Evolutionary conservation across 2,113 vertebrate genomes (phyloP).

Genomic region (Corydoras sp.): DNA sequence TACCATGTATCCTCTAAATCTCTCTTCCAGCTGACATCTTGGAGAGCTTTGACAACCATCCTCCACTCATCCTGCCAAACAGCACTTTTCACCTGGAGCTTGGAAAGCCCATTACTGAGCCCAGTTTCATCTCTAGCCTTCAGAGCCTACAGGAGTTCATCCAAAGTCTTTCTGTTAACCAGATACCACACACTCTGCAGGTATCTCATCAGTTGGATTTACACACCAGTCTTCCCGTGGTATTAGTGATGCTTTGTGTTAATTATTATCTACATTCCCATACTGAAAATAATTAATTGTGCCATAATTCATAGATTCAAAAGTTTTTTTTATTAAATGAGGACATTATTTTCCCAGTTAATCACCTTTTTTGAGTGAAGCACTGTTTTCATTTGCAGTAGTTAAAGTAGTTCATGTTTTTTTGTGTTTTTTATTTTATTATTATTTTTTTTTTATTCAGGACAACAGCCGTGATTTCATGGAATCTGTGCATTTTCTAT

Average conservation of each 20-base stretch:
- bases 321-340: too few species aligned
- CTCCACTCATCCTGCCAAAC: constrained; percentile 69
- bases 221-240: background rate
- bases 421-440: too few species aligned
- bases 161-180: constrained; percentile 18
- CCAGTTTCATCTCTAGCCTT: constrained; percentile 55
- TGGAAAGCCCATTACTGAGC: constrained; percentile 54
- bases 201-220: constrained; percentile 33
- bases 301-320: too few species aligned
- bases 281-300: too few species aligned
- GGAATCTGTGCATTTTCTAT: constrained; percentile 32
- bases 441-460: constrained; percentile 6
- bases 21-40: constrained; percentile 62
- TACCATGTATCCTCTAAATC: background rate
- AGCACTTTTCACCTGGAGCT: constrained; percentile 64
- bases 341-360: too few species aligned
- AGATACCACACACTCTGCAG: constrained; percentile 37
- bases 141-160: constrained; percentile 53
- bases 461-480: constrained; percentile 5
- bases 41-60: constrained; percentile 70
- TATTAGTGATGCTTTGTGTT: background rate
- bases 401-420: too few species aligned
- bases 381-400: too few species aligned
- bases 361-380: too few species aligned
- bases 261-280: too few species aligned